Conservation (phyloP, 2,888 invertebrate genomes). For the Sminthurides aquaticus region DNA sequence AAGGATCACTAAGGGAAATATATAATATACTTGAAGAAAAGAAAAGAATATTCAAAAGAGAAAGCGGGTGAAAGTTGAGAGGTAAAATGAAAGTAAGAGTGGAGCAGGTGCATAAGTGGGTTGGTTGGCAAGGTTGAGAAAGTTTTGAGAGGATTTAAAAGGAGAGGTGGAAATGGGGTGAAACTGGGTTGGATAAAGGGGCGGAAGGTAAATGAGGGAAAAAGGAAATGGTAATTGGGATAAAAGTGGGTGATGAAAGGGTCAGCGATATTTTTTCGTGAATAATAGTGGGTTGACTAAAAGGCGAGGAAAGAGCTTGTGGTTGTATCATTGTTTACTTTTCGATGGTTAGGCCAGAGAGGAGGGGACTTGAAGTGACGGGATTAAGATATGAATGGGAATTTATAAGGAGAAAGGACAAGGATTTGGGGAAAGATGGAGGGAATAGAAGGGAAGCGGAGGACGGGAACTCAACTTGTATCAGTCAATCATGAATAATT, state of each 20-base stretch:
- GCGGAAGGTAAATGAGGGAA: background rate
- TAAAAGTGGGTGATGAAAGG: background rate
- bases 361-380: background rate
- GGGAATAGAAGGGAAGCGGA: background rate
- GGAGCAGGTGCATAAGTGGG: background rate
- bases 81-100: background rate
- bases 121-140: background rate
- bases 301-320: background rate
- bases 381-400: background rate
- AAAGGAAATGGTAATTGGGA: background rate
- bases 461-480: background rate
- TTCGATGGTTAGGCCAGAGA: background rate
- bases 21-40: background rate
- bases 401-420: background rate
- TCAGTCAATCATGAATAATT: slow-evolving; percentile 8
- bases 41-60: background rate
- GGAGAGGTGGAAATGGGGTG: background rate
- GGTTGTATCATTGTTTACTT: background rate
- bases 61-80: background rate
- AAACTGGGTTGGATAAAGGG: too few species aligned
- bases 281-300: background rate
- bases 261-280: background rate
- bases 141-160: background rate
- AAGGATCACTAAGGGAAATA: background rate
- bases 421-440: background rate